Evolutionary conservation across 2,888 invertebrate species (phyloP).

Genomic region (Neuroscelio doddi): DNA sequence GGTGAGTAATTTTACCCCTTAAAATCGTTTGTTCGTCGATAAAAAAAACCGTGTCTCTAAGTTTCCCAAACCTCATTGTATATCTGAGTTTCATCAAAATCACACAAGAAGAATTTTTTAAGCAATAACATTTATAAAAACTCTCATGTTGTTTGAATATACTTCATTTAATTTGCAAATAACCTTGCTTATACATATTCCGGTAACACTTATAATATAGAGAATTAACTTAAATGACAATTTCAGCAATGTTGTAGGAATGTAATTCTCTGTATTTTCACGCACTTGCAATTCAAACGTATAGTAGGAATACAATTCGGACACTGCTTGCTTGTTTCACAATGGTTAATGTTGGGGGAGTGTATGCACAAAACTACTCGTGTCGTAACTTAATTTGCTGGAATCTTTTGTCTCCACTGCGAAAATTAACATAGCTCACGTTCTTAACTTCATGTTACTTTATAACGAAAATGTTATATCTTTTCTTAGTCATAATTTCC

Average conservation of each 20-base stretch:
- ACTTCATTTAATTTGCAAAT: not conserved
- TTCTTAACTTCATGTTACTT: not conserved
- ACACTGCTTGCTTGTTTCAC: not conserved
- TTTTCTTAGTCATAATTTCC: not conserved
- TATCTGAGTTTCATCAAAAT: no score
- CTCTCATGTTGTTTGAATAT: not conserved
- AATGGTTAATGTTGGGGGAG: not conserved
- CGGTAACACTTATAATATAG: not conserved
- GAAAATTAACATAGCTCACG: not conserved
- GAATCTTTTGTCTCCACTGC: not conserved
- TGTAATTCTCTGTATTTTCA: not conserved
- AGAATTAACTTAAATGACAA: slow-evolving; percentile 3
- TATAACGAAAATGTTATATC: not conserved
- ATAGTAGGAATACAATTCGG: not conserved
- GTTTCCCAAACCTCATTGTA: no score
- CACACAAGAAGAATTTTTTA: no score
- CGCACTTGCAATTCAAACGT: not conserved
- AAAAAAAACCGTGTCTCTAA: no score
- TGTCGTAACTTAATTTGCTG: not conserved
- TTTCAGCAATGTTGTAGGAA: not conserved
- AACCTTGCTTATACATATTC: not conserved
- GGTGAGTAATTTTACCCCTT: no score
- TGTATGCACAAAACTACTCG: not conserved
- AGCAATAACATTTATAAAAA: no score
- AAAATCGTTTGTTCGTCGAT: no score